Evolutionary conservation across 2,797 vertebrate species (phyloP).

Genomic region (Enteromius radiatus): DNA sequence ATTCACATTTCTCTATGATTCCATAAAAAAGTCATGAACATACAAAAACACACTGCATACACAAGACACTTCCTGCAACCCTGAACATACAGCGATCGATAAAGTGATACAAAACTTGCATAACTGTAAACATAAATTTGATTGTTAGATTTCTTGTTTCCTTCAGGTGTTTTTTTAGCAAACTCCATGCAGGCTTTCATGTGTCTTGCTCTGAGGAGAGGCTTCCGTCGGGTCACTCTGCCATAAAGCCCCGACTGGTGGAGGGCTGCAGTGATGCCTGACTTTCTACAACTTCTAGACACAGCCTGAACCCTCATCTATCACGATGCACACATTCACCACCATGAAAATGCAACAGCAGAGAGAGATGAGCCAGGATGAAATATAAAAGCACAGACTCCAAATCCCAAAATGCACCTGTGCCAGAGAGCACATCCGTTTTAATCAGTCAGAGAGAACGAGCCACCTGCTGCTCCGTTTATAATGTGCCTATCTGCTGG

Average conservation of each 20-base stretch:
- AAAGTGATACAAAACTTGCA: background rate
- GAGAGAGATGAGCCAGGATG: slow-evolving; percentile 47
- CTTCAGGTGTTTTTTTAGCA: too few species aligned
- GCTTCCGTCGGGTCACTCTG: too few species aligned
- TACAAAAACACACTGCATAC: background rate
- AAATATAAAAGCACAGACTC: slow-evolving; percentile 29
- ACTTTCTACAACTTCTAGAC: too few species aligned
- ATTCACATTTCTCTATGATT: background rate
- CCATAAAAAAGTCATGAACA: background rate
- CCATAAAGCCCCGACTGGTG: too few species aligned
- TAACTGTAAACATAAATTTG: too few species aligned
- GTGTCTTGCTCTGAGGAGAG: too few species aligned
- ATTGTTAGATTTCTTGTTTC: too few species aligned
- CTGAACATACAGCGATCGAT: background rate
- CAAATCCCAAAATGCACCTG: slow-evolving; percentile 47
- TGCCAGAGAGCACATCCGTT: slow-evolving; percentile 16
- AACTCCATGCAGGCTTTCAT: too few species aligned
- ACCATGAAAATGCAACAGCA: slow-evolving; percentile 32
- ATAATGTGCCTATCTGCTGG: slow-evolving; percentile 4
- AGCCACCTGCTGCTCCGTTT: slow-evolving; percentile 13
- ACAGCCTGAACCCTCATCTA: background rate
- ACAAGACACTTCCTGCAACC: background rate
- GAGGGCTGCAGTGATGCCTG: too few species aligned
- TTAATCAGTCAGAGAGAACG: slow-evolving; percentile 31
- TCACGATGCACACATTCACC: background rate